phyloP scores from a whole-genome alignment of 2,888 invertebrate species.

The Azorinus chamasolen region DNA sequence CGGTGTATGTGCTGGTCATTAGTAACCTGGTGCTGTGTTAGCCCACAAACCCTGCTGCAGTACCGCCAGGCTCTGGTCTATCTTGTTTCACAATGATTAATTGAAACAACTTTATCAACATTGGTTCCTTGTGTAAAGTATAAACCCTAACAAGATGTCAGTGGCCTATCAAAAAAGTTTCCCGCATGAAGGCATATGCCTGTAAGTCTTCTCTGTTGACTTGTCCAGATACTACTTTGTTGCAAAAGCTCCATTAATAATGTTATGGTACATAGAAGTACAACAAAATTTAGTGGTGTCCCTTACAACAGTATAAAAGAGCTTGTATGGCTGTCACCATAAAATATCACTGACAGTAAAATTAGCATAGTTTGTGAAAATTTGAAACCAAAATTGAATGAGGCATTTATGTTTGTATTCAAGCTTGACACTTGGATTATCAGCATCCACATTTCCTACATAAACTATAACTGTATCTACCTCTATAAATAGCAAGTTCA shows the following conservation, averaged over 20 bases:
- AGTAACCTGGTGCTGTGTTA: conserved; percentile 23
- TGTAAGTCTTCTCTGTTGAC: no score
- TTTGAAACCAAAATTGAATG: no score
- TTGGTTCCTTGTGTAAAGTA: neutral
- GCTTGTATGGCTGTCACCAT: conserved; percentile 9
- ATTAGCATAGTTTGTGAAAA: conserved; percentile 7
- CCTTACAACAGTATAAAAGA: neutral
- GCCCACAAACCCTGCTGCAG: conserved; percentile 23
- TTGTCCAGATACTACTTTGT: neutral
- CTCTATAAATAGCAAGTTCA: no score
- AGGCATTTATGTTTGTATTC: no score
- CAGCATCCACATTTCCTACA: no score
- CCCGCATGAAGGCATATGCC: no score
- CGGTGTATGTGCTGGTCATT: conserved; percentile 20
- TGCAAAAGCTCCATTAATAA: no score
- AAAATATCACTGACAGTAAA: conserved; percentile 7
- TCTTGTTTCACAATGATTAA: conserved; percentile 36
- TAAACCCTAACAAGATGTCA: conserved; percentile 7
- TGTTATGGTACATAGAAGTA: no score
- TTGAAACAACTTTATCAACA: conserved; percentile 23
- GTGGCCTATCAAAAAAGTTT: no score
- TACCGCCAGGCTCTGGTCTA: conserved; percentile 11
- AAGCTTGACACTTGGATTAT: no score
- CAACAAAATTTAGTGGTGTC: neutral
- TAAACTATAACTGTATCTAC: no score